A percentile compares a stretch with the other conserved stretches of the same genome.
phyloP scores from a whole-genome alignment of 2,888 invertebrate species.

The Monopis laevigella region DNA sequence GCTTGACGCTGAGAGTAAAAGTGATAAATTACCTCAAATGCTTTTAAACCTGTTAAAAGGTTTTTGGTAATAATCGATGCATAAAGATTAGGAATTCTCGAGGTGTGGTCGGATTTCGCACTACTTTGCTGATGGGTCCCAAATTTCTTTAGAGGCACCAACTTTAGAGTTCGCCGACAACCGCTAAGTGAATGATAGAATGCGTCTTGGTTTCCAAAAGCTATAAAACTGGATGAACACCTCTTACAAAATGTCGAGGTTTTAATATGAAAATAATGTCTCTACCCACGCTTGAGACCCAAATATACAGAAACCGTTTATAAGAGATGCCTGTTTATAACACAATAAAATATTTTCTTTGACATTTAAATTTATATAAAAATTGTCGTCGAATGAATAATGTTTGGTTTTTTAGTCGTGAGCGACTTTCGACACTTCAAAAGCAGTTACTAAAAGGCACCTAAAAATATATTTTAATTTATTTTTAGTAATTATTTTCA shows the following conservation, averaged over 20 bases:
- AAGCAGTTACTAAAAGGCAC: no score
- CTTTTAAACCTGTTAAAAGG: neutral
- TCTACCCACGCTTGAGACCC: constrained; percentile 28
- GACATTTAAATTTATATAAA: neutral
- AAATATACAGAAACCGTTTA: neutral
- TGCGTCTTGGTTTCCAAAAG: constrained; percentile 20
- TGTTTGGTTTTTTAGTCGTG: no score
- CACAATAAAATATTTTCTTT: neutral
- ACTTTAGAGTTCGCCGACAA: constrained; percentile 34
- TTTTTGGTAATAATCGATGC: neutral
- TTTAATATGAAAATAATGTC: constrained; percentile 39
- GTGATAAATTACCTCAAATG: constrained; percentile 4
- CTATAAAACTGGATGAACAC: constrained; percentile 24
- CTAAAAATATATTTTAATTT: no score
- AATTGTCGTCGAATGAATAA: no score
- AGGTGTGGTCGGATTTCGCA: constrained; percentile 49
- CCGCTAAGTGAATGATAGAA: constrained; percentile 48
- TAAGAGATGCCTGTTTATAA: constrained; percentile 5
- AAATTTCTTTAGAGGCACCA: constrained; percentile 35
- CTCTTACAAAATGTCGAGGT: constrained; percentile 33
- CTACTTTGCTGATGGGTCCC: constrained; percentile 33
- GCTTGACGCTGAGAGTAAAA: constrained; percentile 4
- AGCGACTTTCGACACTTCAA: no score
- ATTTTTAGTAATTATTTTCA: no score
- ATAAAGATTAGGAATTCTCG: constrained; percentile 1